Evolutionary conservation across 2,888 invertebrate species (phyloP), one percentile per base, ranked within the genome.

Genomic region (Philopedon plagiatum): DNA sequence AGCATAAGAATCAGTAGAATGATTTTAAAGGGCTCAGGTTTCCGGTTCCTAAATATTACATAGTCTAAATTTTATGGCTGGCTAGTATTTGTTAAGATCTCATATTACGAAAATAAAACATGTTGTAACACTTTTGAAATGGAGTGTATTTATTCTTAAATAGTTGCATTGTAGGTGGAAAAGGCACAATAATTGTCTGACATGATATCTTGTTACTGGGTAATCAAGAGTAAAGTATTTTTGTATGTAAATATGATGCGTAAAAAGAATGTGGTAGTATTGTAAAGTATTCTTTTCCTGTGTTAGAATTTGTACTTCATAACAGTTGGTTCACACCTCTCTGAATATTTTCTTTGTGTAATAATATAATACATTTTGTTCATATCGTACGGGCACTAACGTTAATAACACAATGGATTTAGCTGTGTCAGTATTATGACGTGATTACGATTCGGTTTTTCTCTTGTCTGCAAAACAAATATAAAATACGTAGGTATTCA

Each of bases 191-290:
- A 58, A 61, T 44, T 19, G 37, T 44, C 61, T 18, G 15, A 18
- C 34, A 18, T 19, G 61, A 61, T 61, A 71, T 71, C 71, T 66
- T 61, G 71, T 64, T 65, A 71, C 58, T 23, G 18, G 56, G 44
- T 70, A 70, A 70, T 70, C 70, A 63, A 70, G 41, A 58, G 32
- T 29, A 58, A 49, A 65, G 61, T 71, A 72, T 72, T 72, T 72
- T 72, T 67, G 63, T 72, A 72, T 72, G 72, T 66, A 63, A 72
- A 72, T 72, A 44, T 32, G 13, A 9, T 49, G n/a, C n/a, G 15
- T 41, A 54, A 58, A 70, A 70, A 58, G 57, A 64, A 70, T 64
- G 54, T 66, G 61, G 60, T 41, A 60, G 61, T 68, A 60, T 60
- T 62, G 62, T 56, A 32, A 34, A 62, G 61, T 69, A 54, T 34